These are phyloP conservation scores for Crenuchus spilurus DNA, from an alignment of 2,797 vertebrate species.

Conservation along the genomic window DNA sequence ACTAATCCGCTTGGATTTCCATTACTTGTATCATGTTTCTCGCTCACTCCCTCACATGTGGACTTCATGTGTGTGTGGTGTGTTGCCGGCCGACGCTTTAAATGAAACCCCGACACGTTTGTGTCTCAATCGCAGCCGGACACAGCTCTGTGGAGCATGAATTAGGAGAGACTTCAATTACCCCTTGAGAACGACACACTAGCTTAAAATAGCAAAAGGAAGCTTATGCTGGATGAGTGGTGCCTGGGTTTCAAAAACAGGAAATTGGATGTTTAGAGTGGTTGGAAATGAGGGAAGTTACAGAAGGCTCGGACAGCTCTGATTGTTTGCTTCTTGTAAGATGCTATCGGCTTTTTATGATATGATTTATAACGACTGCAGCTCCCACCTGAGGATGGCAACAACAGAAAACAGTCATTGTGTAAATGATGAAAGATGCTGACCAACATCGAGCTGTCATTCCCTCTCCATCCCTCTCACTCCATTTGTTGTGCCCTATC, in stretches of 20 bases:
- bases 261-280: constrained; percentile 7
- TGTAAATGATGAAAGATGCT: constrained; percentile 30
- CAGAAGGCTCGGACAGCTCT: background rate
- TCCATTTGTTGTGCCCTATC: background rate
- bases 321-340: background rate
- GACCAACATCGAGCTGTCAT: constrained; percentile 19
- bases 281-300: background rate
- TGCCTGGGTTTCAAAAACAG: background rate
- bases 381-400: background rate
- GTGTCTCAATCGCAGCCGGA: background rate
- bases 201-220: background rate
- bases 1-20: constrained; percentile 48
- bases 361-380: background rate
- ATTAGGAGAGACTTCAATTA: background rate
- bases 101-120: constrained; percentile 11
- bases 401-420: constrained; percentile 21
- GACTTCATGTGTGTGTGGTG: constrained; percentile 1
- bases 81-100: background rate
- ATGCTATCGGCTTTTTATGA: constrained; percentile 15
- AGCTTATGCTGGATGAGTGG: background rate
- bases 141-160: background rate
- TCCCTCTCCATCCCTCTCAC: constrained; percentile 39
- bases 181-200: background rate
- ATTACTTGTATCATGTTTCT: constrained; percentile 37
- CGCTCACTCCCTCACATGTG: background rate